Conservation (phyloP, 2,113 vertebrate species). For the Labeo rohita region DNA sequence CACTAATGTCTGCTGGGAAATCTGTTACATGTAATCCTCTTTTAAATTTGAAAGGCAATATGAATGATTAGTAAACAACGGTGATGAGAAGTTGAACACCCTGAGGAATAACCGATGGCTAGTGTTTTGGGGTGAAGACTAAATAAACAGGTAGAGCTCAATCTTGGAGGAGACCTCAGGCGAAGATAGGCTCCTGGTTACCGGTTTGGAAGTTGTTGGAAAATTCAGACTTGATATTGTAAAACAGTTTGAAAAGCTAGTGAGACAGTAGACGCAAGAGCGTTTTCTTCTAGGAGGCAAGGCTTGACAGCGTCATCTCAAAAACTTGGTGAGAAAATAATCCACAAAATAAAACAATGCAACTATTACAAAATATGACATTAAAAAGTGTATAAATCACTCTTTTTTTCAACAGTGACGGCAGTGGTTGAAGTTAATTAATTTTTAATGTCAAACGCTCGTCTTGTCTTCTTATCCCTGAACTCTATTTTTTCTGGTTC, state of each 20-base stretch:
- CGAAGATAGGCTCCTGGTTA: neutral
- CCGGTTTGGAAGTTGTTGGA: neutral
- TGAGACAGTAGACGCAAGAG: neutral
- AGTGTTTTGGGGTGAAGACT: neutral
- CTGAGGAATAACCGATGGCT: neutral
- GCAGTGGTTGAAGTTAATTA: no score
- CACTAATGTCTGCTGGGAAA: constrained; percentile 23
- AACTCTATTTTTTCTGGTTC: no score
- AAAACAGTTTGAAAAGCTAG: neutral
- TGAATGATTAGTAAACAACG: constrained; percentile 20
- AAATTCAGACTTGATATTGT: neutral
- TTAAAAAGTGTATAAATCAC: no score
- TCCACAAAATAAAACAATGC: no score
- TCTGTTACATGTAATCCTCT: constrained; percentile 26
- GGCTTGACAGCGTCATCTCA: no score
- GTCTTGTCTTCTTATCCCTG: no score
- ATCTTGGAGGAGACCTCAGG: neutral
- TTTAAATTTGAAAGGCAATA: constrained; percentile 25
- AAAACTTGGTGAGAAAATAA: no score
- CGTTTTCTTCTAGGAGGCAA: no score
- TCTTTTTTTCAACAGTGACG: no score
- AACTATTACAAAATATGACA: no score
- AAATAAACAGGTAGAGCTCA: neutral
- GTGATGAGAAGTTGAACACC: neutral
- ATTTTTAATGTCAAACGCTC: no score